phyloP scores from a whole-genome alignment of 2,797 vertebrate genomes.

The Naso thynnoides region DNA sequence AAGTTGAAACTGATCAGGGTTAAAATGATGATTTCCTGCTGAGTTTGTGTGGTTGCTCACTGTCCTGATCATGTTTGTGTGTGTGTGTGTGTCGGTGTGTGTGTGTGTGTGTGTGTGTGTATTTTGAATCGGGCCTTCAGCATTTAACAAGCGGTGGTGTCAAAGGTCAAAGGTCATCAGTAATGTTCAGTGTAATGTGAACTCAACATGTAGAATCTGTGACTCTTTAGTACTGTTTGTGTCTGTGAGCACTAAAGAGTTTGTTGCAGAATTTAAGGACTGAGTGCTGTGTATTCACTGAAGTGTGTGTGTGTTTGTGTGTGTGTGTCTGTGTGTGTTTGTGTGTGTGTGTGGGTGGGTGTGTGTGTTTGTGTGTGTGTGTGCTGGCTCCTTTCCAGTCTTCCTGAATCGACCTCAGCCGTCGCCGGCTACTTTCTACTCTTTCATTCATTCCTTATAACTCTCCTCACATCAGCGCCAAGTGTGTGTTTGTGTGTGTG shows the following conservation, averaged over 20 bases:
- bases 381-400: slow-evolving; percentile 50
- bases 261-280: not conserved
- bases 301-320: slow-evolving; percentile 19
- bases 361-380: slow-evolving; percentile 26
- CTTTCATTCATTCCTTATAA: slow-evolving; percentile 58
- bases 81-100: no score
- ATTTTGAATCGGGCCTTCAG: not conserved
- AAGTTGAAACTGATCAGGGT: not conserved
- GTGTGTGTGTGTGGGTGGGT: not conserved
- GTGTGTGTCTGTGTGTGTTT: slow-evolving; percentile 11
- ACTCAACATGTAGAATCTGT: not conserved
- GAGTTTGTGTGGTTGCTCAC: no score
- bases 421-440: slow-evolving; percentile 60
- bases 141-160: not conserved
- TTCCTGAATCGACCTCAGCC: slow-evolving; percentile 62
- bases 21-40: no score
- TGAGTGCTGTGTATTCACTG: slow-evolving; percentile 33
- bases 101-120: no score
- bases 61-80: no score
- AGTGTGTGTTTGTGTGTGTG: slow-evolving; percentile 39
- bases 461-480: slow-evolving; percentile 30
- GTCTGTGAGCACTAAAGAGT: not conserved
- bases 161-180: slow-evolving; percentile 26
- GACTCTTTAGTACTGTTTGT: no score
- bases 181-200: not conserved